Evolutionary conservation across 2,888 invertebrate genomes (phyloP), one percentile per base, ranked within the genome.

Genomic region (Caenorhabditis wallacei): DNA sequence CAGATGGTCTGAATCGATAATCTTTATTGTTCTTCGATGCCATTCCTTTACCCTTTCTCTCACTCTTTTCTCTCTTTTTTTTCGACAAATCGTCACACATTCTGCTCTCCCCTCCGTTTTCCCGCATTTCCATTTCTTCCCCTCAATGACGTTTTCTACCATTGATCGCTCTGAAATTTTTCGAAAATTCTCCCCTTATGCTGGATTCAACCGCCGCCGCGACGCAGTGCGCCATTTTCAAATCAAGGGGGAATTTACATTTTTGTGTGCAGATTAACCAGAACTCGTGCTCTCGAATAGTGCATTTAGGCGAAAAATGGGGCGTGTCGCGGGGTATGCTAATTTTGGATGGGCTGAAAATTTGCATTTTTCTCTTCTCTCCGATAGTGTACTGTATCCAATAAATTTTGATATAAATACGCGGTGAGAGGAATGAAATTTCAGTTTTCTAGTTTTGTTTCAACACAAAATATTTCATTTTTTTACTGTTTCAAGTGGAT

Each of bases 281-380:
- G 57, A 72, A 63, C 74, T 76, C 76, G 78, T 70, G 78, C 70
- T 78, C 78, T 69, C 48, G 66, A 78, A 78, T 48, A 69, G 78
- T 79, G 53, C 76, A 76, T 69, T 68, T 61, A n/a, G 24, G 40
- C 46, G 37, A 26, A 24, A 37, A 40, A 53, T 30, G 35, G n/a
- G 24, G n/a, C n/a, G 22, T 20, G 64, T 51, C 30, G 30, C 30
- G 13, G 2, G 10, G 22, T 64, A 74, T 75, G 66, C 66, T 51
- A 75, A 75, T 75, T 59, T 20, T 1, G 22, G 24, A 63, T 26
- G 40, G 30, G 56, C 26, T 40, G 22, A 18, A 30, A n/a, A 64
- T 74, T 57, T 57, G 18, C 71, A 71, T 71, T 48, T 46, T 71
- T 10, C n/a, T n/a, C n/a, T n/a, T 40, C 10, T 40, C 24, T 35